phyloP scores from a whole-genome alignment of 2,888 invertebrate genomes.

The Lottia gigantea region DNA sequence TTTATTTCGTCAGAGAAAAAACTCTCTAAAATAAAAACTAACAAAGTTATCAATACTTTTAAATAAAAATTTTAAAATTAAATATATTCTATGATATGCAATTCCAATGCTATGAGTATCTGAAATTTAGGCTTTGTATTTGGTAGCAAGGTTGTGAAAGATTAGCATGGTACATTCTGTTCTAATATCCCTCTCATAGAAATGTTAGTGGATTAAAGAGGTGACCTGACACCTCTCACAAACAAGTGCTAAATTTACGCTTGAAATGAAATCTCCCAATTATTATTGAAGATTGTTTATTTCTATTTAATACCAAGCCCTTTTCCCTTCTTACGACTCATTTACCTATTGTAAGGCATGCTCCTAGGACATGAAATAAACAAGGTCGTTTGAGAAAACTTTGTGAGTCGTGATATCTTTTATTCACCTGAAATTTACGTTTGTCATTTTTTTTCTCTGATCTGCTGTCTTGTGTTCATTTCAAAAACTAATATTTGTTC shows the following conservation, averaged over 20 bases:
- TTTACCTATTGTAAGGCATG: conserved; percentile 9
- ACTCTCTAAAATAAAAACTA: too few relatives aligned
- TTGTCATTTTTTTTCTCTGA: conserved; percentile 10
- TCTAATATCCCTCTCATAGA: not conserved
- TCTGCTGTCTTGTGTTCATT: conserved; percentile 9
- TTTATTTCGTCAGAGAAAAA: too few relatives aligned
- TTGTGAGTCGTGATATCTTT: conserved; percentile 9
- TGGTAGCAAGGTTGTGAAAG: not conserved
- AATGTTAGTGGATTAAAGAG: not conserved
- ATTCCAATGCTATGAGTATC: too few relatives aligned
- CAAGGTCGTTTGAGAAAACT: conserved; percentile 8
- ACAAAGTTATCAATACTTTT: too few relatives aligned
- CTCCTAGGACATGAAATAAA: conserved; percentile 10
- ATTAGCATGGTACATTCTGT: not conserved
- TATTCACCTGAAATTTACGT: conserved; percentile 11
- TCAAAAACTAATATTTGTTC: conserved; percentile 4
- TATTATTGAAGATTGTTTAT: conserved; percentile 11
- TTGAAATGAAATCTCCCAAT: conserved; percentile 8
- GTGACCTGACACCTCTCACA: conserved; percentile 4
- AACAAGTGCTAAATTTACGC: conserved; percentile 6
- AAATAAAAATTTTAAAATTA: too few relatives aligned
- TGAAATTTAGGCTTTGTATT: too few relatives aligned
- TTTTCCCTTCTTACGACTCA: conserved; percentile 8
- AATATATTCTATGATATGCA: too few relatives aligned
- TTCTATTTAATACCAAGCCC: conserved; percentile 2